Percentiles rank a stretch among this genome's conserved stretches.
Conservation (phyloP, 2,888 invertebrate species). For the Hemicrepidius hirtus region DNA sequence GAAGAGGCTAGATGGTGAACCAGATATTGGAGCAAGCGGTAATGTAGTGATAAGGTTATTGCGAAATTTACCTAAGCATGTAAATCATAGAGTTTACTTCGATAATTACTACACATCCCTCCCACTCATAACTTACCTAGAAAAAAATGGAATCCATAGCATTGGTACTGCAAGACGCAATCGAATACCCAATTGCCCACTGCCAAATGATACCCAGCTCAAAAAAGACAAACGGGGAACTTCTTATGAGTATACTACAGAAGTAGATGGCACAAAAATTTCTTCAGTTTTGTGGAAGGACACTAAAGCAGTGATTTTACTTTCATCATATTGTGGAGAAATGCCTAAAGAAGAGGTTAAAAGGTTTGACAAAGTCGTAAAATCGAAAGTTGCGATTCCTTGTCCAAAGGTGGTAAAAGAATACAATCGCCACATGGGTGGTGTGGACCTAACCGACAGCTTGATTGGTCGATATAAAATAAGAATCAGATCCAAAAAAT, state of each 20-base stretch:
- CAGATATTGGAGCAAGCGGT: conserved; percentile 63
- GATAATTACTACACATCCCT: too few relatives aligned
- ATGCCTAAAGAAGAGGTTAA: conserved; percentile 34
- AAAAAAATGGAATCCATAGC: conserved; percentile 60
- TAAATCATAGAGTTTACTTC: too few relatives aligned
- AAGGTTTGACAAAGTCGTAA: conserved; percentile 52
- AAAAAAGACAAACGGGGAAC: conserved; percentile 54
- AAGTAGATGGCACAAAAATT: conserved; percentile 55
- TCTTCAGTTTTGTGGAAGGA: conserved; percentile 57
- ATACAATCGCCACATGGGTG: conserved; percentile 56
- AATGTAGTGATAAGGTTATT: conserved; percentile 66
- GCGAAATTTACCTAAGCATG: conserved; percentile 65
- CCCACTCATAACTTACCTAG: conserved; percentile 58
- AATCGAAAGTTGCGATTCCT: conserved; percentile 37
- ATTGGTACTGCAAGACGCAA: conserved; percentile 61
- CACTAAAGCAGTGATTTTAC: conserved; percentile 58
- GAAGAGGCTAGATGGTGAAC: conserved; percentile 53
- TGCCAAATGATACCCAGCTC: too few relatives aligned
- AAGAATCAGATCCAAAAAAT: conserved; percentile 33
- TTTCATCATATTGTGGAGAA: conserved; percentile 55
- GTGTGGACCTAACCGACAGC: conserved; percentile 48
- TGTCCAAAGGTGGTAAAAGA: conserved; percentile 44
- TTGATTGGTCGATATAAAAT: conserved; percentile 45
- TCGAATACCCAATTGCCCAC: too few relatives aligned
- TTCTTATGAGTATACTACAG: conserved; percentile 57